Evolutionary conservation across 1,140 invertebrate species (phyloP).

Genomic region (Ctenoplectra terminalis): DNA sequence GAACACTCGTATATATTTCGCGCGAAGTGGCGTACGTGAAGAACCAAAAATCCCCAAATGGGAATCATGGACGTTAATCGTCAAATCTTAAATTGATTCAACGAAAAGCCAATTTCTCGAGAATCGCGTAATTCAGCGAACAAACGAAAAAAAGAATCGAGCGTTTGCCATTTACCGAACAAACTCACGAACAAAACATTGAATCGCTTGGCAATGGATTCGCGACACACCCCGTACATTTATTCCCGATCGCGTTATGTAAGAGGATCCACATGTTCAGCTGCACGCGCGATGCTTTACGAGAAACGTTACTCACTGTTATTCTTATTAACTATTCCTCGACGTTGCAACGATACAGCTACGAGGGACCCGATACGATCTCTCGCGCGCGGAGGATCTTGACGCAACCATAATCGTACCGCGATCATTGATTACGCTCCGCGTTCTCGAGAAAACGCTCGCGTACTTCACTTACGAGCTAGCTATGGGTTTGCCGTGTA

Average conservation of each 20-base stretch:
- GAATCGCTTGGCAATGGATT: conserved; percentile 24
- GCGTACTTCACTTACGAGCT: neutral
- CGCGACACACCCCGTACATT: conserved; percentile 39
- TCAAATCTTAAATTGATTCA: too few species aligned
- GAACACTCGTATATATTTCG: too few species aligned
- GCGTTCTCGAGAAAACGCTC: neutral
- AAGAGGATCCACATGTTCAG: conserved; percentile 58
- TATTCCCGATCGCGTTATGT: conserved; percentile 58
- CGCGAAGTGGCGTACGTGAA: too few species aligned
- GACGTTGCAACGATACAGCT: conserved; percentile 52
- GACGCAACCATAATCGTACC: conserved; percentile 57
- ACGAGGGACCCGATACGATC: conserved; percentile 24
- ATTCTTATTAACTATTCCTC: conserved; percentile 64
- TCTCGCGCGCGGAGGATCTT: conserved; percentile 39
- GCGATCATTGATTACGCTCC: conserved; percentile 37
- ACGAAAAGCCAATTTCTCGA: too few species aligned
- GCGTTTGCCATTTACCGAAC: neutral
- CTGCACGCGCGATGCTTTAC: conserved; percentile 51
- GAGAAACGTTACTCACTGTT: conserved; percentile 63
- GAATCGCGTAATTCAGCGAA: neutral
- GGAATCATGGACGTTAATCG: too few species aligned
- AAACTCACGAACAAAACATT: neutral
- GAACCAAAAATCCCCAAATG: too few species aligned
- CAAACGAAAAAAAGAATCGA: too few species aligned
- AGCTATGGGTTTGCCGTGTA: neutral